Evolutionary conservation across 2,888 invertebrate species (phyloP), one percentile per base, ranked within the genome.

Genomic region (Opisthograptis luteolata): DNA sequence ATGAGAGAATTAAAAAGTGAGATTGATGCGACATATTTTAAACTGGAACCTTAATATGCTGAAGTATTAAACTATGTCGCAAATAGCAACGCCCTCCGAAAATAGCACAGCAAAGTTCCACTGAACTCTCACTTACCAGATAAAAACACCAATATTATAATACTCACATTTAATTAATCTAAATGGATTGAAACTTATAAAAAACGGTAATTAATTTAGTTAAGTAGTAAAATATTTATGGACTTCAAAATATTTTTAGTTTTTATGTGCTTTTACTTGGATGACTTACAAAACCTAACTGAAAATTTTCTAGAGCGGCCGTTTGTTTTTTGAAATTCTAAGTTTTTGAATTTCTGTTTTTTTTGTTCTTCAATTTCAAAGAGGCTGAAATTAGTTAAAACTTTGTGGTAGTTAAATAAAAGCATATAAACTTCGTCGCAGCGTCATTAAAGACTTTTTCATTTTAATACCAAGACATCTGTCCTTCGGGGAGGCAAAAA

Each of bases 201-300:
- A 2, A 44, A 27, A 50, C 34, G 15, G 34, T 39, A 14, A 27
- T n/a, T 17, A 43, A 49, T 36, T 42, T 32, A 34, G 34, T 14
- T 24, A 5, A 2, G n/a, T 17, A 32, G 4, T 20, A 31, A 20
- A 19, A 36, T 51, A 44, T 51, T 51, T 51, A 51, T 43, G 34
- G 30, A 35, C 44, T 51, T 51, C 44, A 17, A 41, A 40, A 35
- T 51, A 40, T 51, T 51, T 49, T 51, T 39, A 50, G 0, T 51
- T 51, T 51, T 51, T 51, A 44, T 44, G 15, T 51, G 40, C 19
- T 51, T 51, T 51, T 51, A 42, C 42, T 49, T 24, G 34, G 32
- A 27, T 48, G 50, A 32, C 40, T 22, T 51, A 51, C 44, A 51
- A 51, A 51, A 45, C 36, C 17, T n/a, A 17, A 51, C 34, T 51